Evolutionary conservation across 2,113 vertebrate genomes (phyloP).

Genomic region (Cyphomyrus plagiostoma): DNA sequence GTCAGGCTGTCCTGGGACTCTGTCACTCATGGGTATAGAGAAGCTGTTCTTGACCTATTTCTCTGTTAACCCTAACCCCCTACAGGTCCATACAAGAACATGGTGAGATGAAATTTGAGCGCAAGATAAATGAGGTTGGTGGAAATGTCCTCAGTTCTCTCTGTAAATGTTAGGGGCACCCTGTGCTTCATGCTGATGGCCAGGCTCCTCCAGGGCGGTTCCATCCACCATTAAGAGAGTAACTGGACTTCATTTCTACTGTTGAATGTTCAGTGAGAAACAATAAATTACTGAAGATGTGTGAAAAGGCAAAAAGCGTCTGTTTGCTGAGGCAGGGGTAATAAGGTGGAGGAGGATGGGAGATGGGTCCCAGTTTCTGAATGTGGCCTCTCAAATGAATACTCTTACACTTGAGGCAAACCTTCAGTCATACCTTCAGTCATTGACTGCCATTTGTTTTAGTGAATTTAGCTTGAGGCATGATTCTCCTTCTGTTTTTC

Average conservation of each 20-base stretch:
- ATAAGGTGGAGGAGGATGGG: neutral
- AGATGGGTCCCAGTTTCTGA: neutral
- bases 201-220: neutral
- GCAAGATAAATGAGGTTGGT: slow-evolving; percentile 90
- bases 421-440: neutral
- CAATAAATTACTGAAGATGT: neutral
- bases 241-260: neutral
- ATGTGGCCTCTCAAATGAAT: neutral
- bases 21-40: neutral
- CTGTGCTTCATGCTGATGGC: neutral
- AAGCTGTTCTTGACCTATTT: neutral
- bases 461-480: neutral
- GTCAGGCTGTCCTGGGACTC: neutral
- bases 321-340: neutral
- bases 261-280: neutral
- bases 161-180: neutral
- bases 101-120: slow-evolving; percentile 80
- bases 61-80: neutral
- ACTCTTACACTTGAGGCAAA: neutral
- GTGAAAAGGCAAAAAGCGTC: neutral
- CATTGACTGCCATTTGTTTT: neutral
- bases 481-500: neutral
- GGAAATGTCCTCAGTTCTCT: neutral
- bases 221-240: neutral
- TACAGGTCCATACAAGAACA: slow-evolving; percentile 79